These are phyloP conservation scores for Siphonodentalium dalli DNA, from an alignment of 2,888 invertebrate species.

Conservation along the genomic window DNA sequence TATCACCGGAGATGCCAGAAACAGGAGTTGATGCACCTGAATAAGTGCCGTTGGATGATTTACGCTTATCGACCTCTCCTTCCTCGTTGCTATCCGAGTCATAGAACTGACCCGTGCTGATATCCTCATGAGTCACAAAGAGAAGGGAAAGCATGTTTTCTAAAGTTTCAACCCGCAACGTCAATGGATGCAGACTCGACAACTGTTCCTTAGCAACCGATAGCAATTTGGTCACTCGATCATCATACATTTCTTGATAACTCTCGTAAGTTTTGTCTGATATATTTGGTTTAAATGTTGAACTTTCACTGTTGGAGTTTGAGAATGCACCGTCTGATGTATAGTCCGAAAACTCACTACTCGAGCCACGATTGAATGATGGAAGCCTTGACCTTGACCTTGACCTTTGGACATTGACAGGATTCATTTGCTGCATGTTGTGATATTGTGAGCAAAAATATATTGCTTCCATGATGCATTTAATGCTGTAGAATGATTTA, in stretches of 20 bases:
- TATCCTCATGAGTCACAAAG: slow-evolving; percentile 73
- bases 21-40: no score
- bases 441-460: slow-evolving; percentile 45
- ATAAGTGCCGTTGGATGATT: slow-evolving; percentile 24
- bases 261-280: slow-evolving; percentile 4
- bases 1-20: no score
- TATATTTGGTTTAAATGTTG: neutral
- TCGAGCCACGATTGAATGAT: slow-evolving; percentile 19
- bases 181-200: slow-evolving; percentile 50
- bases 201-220: slow-evolving; percentile 38
- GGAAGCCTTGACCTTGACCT: slow-evolving; percentile 10
- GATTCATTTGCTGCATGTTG: slow-evolving; percentile 42
- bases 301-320: slow-evolving; percentile 9
- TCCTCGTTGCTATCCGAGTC: slow-evolving; percentile 30
- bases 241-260: slow-evolving; percentile 41
- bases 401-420: slow-evolving; percentile 30
- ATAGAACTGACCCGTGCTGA: no score
- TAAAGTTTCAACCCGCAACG: slow-evolving; percentile 70
- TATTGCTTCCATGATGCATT: slow-evolving; percentile 55
- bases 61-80: slow-evolving; percentile 25
- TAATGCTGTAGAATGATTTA: slow-evolving; percentile 54
- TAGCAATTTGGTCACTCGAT: slow-evolving; percentile 44
- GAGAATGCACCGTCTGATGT: slow-evolving; percentile 15
- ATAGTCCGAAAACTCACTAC: slow-evolving; percentile 5
- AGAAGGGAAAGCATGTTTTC: slow-evolving; percentile 78